Base-by-base conservation (phyloP, 2,888 invertebrate genomes). In the Limnephilus auricula region DNA sequence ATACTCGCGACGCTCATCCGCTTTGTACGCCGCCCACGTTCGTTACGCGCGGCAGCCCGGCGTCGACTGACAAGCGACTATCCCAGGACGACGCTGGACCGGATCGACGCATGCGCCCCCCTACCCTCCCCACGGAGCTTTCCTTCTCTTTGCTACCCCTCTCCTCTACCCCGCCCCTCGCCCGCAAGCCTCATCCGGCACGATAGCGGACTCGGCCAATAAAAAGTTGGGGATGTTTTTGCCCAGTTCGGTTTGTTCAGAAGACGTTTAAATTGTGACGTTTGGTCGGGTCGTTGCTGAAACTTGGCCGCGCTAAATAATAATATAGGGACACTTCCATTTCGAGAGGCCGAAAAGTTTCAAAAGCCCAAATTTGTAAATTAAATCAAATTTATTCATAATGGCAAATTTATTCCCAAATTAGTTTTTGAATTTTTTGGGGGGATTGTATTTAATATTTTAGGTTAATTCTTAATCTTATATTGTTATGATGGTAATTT, bases 1-100 rank as follows among this genome's bases (percentile, higher is more conserved):
- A 85, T 78, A 65, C 82, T 32, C 92, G 92, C 90, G 89, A 89
- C 90, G 91, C 78, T 87, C 80, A 34, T 50, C 78, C 30, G 65
- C 25, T 37, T 87, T n/a, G 40, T 31, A 90, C 90, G 86, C 65
- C 65, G 89, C 45, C 91, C 87, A 37, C 40, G 45, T 78, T 25
- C 90, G 87, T 25, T 37, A 83, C 91, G 92, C 92, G 78, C 92
- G 92, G 79, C 89, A 86, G 88, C 92, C 92, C 92, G 92, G 90
- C 93, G 93, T 93, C 92, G 89, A 93, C 93, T 93, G 92, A 84
- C 80, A 45, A 79, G 50, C 85, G 90, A 32, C 34, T 84, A n/a
- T 86, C 45, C 15, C 40, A 30, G 45, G n/a, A 45, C 31, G 83
- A 79, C 84, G 90, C 90, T 84, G 34, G 84, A 80, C 40, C 65